Percentiles rank a stretch among this genome's conserved stretches.
Evolutionary conservation across 2,797 vertebrate species (phyloP).

Genomic region (Protonibea diacanthus): DNA sequence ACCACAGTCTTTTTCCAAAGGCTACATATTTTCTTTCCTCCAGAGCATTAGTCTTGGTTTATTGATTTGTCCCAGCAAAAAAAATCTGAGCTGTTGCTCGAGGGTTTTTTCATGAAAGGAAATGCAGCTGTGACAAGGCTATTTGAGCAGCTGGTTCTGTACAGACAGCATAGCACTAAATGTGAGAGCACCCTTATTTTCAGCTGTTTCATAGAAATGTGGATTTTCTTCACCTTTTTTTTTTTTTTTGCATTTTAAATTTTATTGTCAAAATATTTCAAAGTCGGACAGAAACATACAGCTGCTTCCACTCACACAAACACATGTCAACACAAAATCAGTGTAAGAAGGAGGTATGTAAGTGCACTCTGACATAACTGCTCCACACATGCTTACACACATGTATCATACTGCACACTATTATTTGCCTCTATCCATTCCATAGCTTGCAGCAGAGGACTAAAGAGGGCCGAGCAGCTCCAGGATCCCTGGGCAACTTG

Average conservation of each 20-base stretch:
- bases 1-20: slow-evolving; percentile 36
- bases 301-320: neutral
- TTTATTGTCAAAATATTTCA: slow-evolving; percentile 15
- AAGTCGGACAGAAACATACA: slow-evolving; percentile 13
- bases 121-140: slow-evolving; percentile 1
- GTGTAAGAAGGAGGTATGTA: slow-evolving; percentile 16
- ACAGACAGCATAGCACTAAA: neutral
- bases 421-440: slow-evolving; percentile 61
- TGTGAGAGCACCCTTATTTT: neutral
- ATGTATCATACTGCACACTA: slow-evolving; percentile 30
- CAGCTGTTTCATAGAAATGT: neutral
- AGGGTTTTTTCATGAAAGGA: slow-evolving; percentile 25
- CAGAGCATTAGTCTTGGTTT: slow-evolving; percentile 28
- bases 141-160: slow-evolving; percentile 8
- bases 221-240: neutral
- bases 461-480: slow-evolving; percentile 58
- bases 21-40: slow-evolving; percentile 31
- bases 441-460: slow-evolving; percentile 57
- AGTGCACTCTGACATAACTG: slow-evolving; percentile 21
- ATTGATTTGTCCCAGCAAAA: slow-evolving; percentile 24
- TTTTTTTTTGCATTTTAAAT: neutral
- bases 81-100: neutral
- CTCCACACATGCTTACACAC: slow-evolving; percentile 25
- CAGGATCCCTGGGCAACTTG: slow-evolving; percentile 72
- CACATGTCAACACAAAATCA: slow-evolving; percentile 23